Percentiles rank a stretch among this genome's conserved stretches.
phyloP scores from a whole-genome alignment of 2,888 invertebrate species.

The Platycnemis pennipes region DNA sequence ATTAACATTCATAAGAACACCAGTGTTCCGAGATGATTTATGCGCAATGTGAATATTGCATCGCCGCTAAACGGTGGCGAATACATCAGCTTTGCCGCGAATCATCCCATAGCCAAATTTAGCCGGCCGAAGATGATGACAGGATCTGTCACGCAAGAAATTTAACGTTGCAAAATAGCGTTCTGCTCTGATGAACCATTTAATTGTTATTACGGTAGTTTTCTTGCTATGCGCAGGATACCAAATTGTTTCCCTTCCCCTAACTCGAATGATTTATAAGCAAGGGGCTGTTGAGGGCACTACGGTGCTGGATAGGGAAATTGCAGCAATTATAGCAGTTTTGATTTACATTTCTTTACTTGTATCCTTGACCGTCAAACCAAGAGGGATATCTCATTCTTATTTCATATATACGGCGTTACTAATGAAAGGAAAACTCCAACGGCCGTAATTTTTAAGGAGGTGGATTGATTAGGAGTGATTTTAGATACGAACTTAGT shows the following conservation, averaged over 20 bases:
- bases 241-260: neutral
- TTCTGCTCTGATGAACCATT: neutral
- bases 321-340: too few species aligned
- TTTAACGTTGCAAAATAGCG: neutral
- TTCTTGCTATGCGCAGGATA: neutral
- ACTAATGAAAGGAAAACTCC: too few species aligned
- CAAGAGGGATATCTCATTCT: too few species aligned
- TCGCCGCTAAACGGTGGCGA: neutral
- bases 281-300: too few species aligned
- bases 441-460: too few species aligned
- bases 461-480: too few species aligned
- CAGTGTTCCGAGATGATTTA: conserved; percentile 18
- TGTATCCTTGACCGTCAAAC: too few species aligned
- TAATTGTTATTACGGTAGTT: neutral
- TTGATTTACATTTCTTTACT: too few species aligned
- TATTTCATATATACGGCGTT: too few species aligned
- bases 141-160: neutral
- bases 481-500: too few species aligned
- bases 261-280: too few species aligned
- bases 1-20: conserved; percentile 32
- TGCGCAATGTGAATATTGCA: neutral
- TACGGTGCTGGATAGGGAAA: too few species aligned
- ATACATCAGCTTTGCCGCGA: neutral
- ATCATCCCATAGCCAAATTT: neutral
- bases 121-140: neutral